phyloP scores from a whole-genome alignment of 2,797 vertebrate genomes.

The Argya squamiceps region DNA sequence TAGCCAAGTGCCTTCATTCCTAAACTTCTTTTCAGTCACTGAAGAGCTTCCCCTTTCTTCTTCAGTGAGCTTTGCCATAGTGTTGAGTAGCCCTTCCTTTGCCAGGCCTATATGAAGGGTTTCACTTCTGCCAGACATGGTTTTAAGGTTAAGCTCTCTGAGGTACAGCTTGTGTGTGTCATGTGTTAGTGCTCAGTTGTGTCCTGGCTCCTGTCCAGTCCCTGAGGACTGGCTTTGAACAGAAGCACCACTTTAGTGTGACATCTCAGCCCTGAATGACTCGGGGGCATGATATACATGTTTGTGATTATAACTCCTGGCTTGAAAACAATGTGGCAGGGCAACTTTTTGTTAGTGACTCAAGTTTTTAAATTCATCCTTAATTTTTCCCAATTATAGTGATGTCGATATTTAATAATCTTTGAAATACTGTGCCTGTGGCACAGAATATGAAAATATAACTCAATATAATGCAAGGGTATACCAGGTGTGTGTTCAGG shows the following conservation, averaged over 20 bases:
- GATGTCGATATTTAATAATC: neutral
- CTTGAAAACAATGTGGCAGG: neutral
- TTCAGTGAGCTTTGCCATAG: neutral
- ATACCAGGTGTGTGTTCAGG: neutral
- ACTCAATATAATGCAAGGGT: neutral
- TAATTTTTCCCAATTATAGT: neutral
- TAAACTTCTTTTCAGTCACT: neutral
- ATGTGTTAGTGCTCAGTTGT: neutral
- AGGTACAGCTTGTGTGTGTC: neutral
- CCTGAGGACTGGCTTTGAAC: neutral
- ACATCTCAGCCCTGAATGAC: neutral
- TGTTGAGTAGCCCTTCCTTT: neutral
- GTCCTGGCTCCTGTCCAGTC: neutral
- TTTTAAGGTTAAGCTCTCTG: neutral
- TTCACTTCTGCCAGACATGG: neutral
- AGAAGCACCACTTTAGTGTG: neutral
- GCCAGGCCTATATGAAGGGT: neutral
- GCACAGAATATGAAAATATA: neutral
- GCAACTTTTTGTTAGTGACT: neutral
- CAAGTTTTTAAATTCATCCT: neutral
- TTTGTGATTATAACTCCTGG: neutral
- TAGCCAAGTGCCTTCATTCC: neutral
- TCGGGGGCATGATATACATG: fast-evolving
- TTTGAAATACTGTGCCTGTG: neutral
- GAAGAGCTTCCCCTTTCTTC: neutral